Evolutionary conservation across 2,113 vertebrate species (phyloP), one percentile per base, ranked within the genome.

Genomic region (Poecile atricapillus): DNA sequence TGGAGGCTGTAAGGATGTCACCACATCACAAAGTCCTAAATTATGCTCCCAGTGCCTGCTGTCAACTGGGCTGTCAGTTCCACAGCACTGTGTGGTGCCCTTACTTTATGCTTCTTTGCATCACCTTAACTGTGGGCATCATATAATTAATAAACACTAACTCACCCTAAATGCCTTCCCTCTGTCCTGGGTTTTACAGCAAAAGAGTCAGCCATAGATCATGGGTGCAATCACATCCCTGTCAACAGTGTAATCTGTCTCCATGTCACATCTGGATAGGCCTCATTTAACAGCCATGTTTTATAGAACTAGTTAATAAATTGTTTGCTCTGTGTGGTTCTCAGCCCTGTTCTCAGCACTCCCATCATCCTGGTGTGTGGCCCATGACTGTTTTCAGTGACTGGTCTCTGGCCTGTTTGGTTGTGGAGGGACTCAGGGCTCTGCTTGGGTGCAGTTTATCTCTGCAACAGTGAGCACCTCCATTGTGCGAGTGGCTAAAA

Each of bases 31-130:
- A 15, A 70, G 24, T 55, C 75, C 75, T 91, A 39, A 91, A 93
- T 87, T 65, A 47, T 0, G 0, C 33, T 88, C 64, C 46, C 65
- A 56, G 68, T 63, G 68, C 83, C 80, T 83, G 84, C 63, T 94
- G 87, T 82, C 86, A 91, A 69, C 89, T 64, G 77, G 69, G 86
- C 87, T 94, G 81, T 91, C 95, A 83, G 87, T 41, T 88, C 77
- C 87, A 65, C 30, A 83, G 82, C 55, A 18, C 50, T 0, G 3
- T 28, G 50, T 69, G 49, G 41, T 67, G 49, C 58, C 67, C 58
- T 60, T 79, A 25, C 84, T 95, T 93, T 50, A 77, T 0, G 8
- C 82, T 74, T 94, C 67, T 92, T 92, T 91, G 90, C 74, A 86
- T 58, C 55, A 33, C 82, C 87, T 59, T 55, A 33, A 90, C 71